Percentiles rank a stretch among this genome's conserved stretches.
Evolutionary conservation across 1,140 invertebrate species (phyloP).

Genomic region (Drosophila littoralis): DNA sequence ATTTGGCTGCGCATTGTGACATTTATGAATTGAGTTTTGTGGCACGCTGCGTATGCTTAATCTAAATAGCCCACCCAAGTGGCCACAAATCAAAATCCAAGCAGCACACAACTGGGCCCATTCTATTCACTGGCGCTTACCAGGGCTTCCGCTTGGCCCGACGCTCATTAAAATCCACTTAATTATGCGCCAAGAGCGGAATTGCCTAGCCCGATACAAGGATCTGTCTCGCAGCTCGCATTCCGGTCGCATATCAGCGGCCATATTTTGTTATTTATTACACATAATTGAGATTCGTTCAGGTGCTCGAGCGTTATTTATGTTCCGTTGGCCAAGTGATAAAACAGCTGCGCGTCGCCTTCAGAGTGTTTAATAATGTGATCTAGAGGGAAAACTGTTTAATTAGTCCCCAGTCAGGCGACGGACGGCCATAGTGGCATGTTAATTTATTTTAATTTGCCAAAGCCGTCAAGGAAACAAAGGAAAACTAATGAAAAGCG

Average conservation of each 20-base stretch:
- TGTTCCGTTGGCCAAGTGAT: slow-evolving; percentile 20
- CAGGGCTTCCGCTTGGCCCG: neutral
- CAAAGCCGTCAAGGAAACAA: neutral
- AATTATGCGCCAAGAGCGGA: slow-evolving; percentile 58
- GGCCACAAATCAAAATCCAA: slow-evolving; percentile 51
- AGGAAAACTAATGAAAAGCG: slow-evolving; percentile 1
- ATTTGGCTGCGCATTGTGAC: slow-evolving; percentile 33
- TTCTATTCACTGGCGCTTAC: slow-evolving; percentile 1
- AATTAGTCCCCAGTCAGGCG: slow-evolving; percentile 28
- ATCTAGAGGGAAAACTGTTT: slow-evolving; percentile 6
- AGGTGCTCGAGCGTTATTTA: slow-evolving; percentile 49
- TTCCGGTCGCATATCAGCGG: slow-evolving; percentile 27
- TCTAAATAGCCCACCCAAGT: slow-evolving; percentile 52
- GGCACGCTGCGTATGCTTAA: slow-evolving; percentile 56
- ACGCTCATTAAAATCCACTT: slow-evolving; percentile 77
- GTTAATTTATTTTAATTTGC: slow-evolving; percentile 74
- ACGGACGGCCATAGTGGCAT: slow-evolving; percentile 14
- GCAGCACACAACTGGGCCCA: slow-evolving; percentile 8
- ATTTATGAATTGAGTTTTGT: slow-evolving; percentile 60
- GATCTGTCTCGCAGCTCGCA: slow-evolving; percentile 2
- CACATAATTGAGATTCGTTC: slow-evolving; percentile 69
- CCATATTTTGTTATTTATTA: slow-evolving; percentile 69
- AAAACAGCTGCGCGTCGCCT: slow-evolving; percentile 1
- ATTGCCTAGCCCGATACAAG: slow-evolving; percentile 23
- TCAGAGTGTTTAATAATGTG: neutral